A percentile compares a stretch with the other conserved stretches of the same genome.
Evolutionary conservation across 2,888 invertebrate species (phyloP).

Genomic region (Pharmacophagus antenor): DNA sequence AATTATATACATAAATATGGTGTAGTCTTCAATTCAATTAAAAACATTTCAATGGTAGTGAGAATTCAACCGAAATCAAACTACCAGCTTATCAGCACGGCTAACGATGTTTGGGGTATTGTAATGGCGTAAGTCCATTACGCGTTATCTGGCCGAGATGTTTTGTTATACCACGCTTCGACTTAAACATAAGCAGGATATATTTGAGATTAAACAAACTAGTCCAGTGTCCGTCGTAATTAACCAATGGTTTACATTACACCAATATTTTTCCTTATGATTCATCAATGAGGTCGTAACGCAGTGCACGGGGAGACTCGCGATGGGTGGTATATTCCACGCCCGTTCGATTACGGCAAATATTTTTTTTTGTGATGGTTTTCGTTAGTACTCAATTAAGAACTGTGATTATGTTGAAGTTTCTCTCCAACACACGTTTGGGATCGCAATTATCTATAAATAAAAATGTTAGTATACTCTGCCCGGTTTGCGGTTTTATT

Average conservation of each 20-base stretch:
- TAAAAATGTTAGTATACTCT: slow-evolving; percentile 24
- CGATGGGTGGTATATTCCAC: slow-evolving; percentile 34
- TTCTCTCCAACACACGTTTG: slow-evolving; percentile 22
- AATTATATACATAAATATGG: too few species aligned
- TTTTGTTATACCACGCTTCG: slow-evolving; percentile 43
- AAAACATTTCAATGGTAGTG: not conserved
- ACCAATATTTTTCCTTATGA: slow-evolving; percentile 70
- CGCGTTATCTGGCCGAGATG: slow-evolving; percentile 44
- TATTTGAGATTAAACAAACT: slow-evolving; percentile 55
- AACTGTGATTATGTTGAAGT: slow-evolving; percentile 23
- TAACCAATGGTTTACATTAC: slow-evolving; percentile 56
- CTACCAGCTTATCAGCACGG: slow-evolving; percentile 38
- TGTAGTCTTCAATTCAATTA: not conserved
- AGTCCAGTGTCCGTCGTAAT: slow-evolving; percentile 55
- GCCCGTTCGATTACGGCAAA: slow-evolving; percentile 16
- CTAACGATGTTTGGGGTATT: slow-evolving; percentile 44
- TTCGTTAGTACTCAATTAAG: slow-evolving; percentile 34
- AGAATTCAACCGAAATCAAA: slow-evolving; percentile 24
- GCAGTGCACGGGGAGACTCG: slow-evolving; percentile 39
- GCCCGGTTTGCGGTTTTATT: not conserved
- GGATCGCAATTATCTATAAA: slow-evolving; percentile 28
- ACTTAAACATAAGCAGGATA: slow-evolving; percentile 44
- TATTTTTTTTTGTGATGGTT: slow-evolving; percentile 47
- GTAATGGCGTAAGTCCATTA: slow-evolving; percentile 49
- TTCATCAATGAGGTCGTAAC: slow-evolving; percentile 45